Evolutionary conservation across 1,140 invertebrate genomes (phyloP).

Genomic region (Ylistrum balloti): DNA sequence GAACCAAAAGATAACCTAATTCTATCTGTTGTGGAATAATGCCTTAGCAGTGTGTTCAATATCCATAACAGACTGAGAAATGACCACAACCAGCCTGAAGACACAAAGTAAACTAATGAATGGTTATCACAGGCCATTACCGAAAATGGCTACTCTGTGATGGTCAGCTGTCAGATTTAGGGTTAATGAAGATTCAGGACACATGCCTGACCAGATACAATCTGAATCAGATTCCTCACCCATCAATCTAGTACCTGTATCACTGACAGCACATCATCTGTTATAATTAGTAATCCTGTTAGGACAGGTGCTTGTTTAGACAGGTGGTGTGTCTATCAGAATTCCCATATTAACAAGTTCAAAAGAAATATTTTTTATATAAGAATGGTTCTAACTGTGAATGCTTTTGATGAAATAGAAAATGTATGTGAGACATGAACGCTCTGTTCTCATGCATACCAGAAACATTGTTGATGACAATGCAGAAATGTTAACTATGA

Average conservation of each 20-base stretch:
- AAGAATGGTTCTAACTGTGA: too few species aligned
- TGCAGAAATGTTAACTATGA: too few species aligned
- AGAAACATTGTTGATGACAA: too few species aligned
- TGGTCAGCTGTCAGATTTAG: slow-evolving; percentile 8
- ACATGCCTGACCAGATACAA: slow-evolving; percentile 6
- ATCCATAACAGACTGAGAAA: not conserved
- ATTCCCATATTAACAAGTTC: too few species aligned
- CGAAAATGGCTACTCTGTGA: slow-evolving; percentile 14
- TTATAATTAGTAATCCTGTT: not conserved
- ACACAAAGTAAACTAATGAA: not conserved
- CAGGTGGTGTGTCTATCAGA: not conserved
- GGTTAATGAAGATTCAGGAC: not conserved
- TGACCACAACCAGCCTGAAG: not conserved
- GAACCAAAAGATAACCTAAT: not conserved
- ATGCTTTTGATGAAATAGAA: too few species aligned
- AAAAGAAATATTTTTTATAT: not conserved
- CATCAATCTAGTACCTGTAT: not conserved
- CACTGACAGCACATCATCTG: not conserved
- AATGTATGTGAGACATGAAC: too few species aligned
- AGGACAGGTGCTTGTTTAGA: slow-evolving; percentile 8
- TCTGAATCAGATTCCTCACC: not conserved
- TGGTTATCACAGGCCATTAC: slow-evolving; percentile 18
- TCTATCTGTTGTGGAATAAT: not conserved
- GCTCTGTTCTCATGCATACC: too few species aligned
- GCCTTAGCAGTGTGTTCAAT: not conserved